These are phyloP conservation scores for Passer montanus DNA, from an alignment of 2,113 vertebrate species.

Conservation along the genomic window DNA sequence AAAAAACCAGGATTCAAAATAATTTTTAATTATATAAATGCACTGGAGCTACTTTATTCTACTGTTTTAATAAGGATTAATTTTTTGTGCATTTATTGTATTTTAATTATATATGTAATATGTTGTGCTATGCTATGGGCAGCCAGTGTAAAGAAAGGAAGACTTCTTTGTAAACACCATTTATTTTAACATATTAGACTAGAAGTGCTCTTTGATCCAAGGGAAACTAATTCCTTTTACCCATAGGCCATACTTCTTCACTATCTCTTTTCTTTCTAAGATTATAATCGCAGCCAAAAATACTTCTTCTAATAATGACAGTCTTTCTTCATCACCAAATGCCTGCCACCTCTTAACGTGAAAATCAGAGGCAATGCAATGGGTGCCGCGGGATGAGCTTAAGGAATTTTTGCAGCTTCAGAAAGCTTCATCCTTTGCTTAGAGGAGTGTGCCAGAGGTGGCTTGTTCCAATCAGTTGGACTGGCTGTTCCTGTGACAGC, in stretches of 20 bases:
- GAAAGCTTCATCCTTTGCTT: slow-evolving; percentile 27
- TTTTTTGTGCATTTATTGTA: slow-evolving; percentile 25
- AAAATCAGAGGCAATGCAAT: slow-evolving; percentile 47
- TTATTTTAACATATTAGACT: slow-evolving; percentile 33
- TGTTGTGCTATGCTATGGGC: neutral
- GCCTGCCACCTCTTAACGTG: slow-evolving; percentile 22
- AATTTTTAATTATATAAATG: slow-evolving; percentile 57
- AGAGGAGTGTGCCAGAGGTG: neutral
- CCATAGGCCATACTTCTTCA: slow-evolving; percentile 55
- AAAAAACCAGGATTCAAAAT: neutral
- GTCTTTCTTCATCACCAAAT: neutral
- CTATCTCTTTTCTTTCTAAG: slow-evolving; percentile 25
- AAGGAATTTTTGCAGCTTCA: slow-evolving; percentile 32
- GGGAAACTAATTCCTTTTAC: slow-evolving; percentile 17
- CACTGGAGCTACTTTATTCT: slow-evolving; percentile 13
- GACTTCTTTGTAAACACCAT: neutral
- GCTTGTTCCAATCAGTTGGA: neutral
- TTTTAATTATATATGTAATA: slow-evolving; percentile 35
- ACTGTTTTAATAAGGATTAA: slow-evolving; percentile 21
- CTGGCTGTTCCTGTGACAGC: neutral
- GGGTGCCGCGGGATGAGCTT: neutral
- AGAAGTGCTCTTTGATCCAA: slow-evolving; percentile 4
- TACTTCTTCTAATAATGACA: slow-evolving; percentile 30
- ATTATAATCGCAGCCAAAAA: slow-evolving; percentile 2
- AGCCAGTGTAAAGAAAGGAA: slow-evolving; percentile 17